Evolutionary conservation across 2,888 invertebrate species (phyloP).

Genomic region (Hoplodrina ambigua): DNA sequence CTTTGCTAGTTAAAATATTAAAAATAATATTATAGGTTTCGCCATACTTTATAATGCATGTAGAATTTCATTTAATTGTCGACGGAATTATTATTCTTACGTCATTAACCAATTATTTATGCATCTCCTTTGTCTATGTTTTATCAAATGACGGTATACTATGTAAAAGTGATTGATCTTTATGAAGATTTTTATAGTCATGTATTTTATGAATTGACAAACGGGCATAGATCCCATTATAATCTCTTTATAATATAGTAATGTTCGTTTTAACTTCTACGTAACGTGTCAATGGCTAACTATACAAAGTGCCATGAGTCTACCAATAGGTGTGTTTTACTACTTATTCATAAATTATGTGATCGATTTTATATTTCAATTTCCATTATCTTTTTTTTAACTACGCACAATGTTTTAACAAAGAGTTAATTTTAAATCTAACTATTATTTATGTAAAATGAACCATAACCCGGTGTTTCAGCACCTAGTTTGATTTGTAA

Average conservation of each 20-base stretch:
- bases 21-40: conserved; percentile 64
- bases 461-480: conserved; percentile 28
- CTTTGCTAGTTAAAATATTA: conserved; percentile 70
- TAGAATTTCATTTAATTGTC: conserved; percentile 47
- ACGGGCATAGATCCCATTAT: conserved; percentile 53
- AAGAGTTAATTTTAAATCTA: conserved; percentile 52
- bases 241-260: conserved; percentile 56
- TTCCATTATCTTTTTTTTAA: conserved; percentile 48
- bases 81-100: conserved; percentile 46
- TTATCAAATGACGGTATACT: conserved; percentile 52
- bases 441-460: conserved; percentile 40
- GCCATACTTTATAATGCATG: conserved; percentile 49
- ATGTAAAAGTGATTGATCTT: conserved; percentile 50
- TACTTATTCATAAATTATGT: conserved; percentile 47
- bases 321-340: conserved; percentile 51
- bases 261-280: conserved; percentile 48
- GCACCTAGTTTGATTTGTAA: conserved; percentile 31
- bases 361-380: conserved; percentile 48
- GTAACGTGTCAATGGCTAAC: conserved; percentile 53
- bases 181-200: conserved; percentile 59
- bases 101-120: conserved; percentile 47
- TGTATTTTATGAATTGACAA: conserved; percentile 59
- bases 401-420: conserved; percentile 62
- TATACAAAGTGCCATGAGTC: conserved; percentile 68
- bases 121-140: conserved; percentile 51